Conservation (phyloP, 1,140 invertebrate species). For the Polypedilum vanderplanki region DNA sequence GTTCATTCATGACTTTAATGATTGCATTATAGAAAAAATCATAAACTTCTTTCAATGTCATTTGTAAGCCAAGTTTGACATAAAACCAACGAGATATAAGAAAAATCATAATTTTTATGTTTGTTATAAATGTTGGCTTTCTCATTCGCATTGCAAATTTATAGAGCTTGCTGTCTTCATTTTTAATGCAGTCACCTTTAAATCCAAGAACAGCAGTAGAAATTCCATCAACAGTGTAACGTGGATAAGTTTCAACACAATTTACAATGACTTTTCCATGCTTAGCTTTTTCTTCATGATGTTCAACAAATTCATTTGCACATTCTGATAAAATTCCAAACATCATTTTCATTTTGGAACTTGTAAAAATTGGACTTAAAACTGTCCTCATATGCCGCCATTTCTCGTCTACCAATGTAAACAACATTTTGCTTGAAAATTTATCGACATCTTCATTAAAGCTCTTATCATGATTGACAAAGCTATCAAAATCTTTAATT, state of each 20-base stretch:
- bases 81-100: background rate
- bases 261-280: constrained; percentile 34
- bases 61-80: background rate
- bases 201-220: background rate
- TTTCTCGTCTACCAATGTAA: constrained; percentile 37
- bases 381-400: constrained; percentile 43
- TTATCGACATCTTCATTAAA: constrained; percentile 35
- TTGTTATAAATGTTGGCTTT: constrained; percentile 34
- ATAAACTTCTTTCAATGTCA: background rate
- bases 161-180: background rate
- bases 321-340: constrained; percentile 34
- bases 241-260: constrained; percentile 38
- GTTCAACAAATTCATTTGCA: constrained; percentile 28
- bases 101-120: background rate
- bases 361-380: constrained; percentile 43
- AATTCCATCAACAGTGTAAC: constrained; percentile 9
- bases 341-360: constrained; percentile 44
- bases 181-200: background rate
- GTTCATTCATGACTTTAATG: constrained; percentile 38
- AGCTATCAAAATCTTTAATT: constrained; percentile 45
- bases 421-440: constrained; percentile 38
- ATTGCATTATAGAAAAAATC: constrained; percentile 32
- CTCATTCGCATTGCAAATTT: constrained; percentile 38
- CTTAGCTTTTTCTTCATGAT: constrained; percentile 18
- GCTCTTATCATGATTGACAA: constrained; percentile 39